phyloP scores from a whole-genome alignment of 35 echinoderm and acorn worm species.

The Chiridota heheva region DNA sequence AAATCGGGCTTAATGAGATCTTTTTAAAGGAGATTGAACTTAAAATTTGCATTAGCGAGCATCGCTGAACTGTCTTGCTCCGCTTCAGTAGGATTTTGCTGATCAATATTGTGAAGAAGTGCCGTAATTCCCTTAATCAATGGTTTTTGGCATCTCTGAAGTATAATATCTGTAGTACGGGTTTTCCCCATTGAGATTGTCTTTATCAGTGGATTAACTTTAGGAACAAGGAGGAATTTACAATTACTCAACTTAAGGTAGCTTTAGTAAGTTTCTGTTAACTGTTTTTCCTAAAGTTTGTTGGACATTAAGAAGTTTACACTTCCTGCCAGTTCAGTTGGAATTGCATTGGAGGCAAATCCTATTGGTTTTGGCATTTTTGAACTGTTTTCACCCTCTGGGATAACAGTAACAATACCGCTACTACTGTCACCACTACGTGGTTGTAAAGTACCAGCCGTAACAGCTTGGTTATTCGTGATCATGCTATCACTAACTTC shows the following conservation, averaged over 20 bases:
- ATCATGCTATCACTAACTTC: not conserved
- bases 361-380: not conserved
- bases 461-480: not conserved
- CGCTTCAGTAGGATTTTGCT: not conserved
- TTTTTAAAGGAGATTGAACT: not conserved
- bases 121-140: constrained; percentile 1
- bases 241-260: constrained; percentile 3
- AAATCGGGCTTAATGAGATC: constrained; percentile 27
- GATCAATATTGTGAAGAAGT: not conserved
- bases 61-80: constrained; percentile 4
- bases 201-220: not conserved
- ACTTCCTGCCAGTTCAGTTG: constrained; percentile 13
- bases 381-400: not conserved
- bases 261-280: not conserved
- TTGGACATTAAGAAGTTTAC: not conserved
- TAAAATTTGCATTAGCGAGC: not conserved
- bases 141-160: not conserved
- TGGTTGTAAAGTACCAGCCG: not conserved
- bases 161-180: not conserved
- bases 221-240: not conserved
- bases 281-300: constrained; percentile 11
- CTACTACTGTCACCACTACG: not conserved
- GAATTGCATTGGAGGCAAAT: not conserved
- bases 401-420: not conserved
- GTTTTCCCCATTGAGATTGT: not conserved